phyloP scores from a whole-genome alignment of 2,797 vertebrate species.

The Basileuterus tristriatus region DNA sequence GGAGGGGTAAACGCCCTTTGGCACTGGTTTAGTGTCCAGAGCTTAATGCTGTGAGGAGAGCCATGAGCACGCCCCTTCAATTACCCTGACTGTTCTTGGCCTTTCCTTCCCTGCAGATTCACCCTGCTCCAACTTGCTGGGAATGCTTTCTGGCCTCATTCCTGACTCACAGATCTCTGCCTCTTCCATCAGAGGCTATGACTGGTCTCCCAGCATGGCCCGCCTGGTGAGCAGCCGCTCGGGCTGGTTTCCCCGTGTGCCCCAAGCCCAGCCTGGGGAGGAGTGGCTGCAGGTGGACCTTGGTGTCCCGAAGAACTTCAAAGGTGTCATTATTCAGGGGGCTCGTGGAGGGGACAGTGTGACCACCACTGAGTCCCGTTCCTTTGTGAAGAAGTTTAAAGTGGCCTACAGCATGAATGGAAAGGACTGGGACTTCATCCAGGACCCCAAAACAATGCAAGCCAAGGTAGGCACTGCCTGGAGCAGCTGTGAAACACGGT shows the following conservation, averaged over 20 bases:
- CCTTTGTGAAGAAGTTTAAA: constrained; percentile 96
- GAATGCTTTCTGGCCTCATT: constrained; percentile 94
- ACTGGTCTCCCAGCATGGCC: constrained; percentile 90
- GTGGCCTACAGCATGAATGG: constrained; percentile 92
- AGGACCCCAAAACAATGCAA: constrained; percentile 87
- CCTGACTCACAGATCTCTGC: constrained; percentile 93
- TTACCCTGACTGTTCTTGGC: not conserved
- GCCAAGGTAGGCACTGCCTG: constrained; percentile 83
- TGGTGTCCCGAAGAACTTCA: constrained; percentile 85
- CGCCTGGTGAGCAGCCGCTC: constrained; percentile 94
- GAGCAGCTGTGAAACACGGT: not conserved
- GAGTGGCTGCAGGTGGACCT: constrained; percentile 97
- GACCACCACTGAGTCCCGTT: constrained; percentile 86
- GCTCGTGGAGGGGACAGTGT: constrained; percentile 91
- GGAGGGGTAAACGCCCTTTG: not conserved
- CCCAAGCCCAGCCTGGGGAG: constrained; percentile 88
- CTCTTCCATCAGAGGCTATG: constrained; percentile 92
- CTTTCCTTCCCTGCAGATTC: constrained; percentile 80
- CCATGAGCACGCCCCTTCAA: fast-evolving
- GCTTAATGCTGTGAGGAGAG: not conserved
- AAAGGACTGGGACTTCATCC: constrained; percentile 91
- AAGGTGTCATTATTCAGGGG: constrained; percentile 94
- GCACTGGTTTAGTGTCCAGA: not conserved
- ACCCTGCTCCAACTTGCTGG: constrained; percentile 93
- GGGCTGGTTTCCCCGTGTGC: constrained; percentile 91